Base-by-base conservation (phyloP, 2,113 vertebrate genomes). In the Pedionomus torquatus region DNA sequence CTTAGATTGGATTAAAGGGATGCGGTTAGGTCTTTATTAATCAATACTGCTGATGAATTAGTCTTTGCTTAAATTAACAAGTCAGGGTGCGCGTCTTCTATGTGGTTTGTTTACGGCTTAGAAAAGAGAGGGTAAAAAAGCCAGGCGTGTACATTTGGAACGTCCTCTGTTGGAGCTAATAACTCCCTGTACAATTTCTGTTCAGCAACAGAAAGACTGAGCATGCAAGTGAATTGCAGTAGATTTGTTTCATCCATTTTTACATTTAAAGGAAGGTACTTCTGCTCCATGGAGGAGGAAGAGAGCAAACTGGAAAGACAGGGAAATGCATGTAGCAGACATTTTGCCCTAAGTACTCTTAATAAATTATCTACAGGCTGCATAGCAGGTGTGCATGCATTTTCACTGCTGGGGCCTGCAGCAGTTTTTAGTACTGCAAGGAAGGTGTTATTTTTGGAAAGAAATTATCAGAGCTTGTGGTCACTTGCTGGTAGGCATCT, bases 301-400 rank as follows among this genome's bases (percentile, higher is more conserved):
- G 77, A 79, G 76, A 65, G 70, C 70, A 83, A 82, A 60, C 66
- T 72, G 90, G 31, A 57, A 92, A 30, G 58, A 58, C 58, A 71
- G 18, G 41, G 28, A 88, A 90, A 37, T 74, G 66, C 21, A 31
- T 28, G 35, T 64, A 69, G 61, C 49, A 83, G 78, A 61, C n/a
- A 11, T 72, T 85, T 95, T 91, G 35, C 48, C 51, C 58, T 57
- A 39, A 88, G 83, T 92, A 43, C 58, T 91, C 58, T 25, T 83
- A 61, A 87, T 95, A 65, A 94, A 96, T 96, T 61, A 91, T 93
- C 71, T 72, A 90, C 90, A 63, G 91, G 49, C 37, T 81, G 68
- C 71, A 43, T 72, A 90, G 54, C 82, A 88, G 86, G 83, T 95
- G 68, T 46, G 41, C 72, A 20, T 31, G 41, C 37, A 41, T 66